Percentiles rank a stretch among this genome's conserved stretches.
These are phyloP conservation scores for Pseudomyrmex sp. DNA, from an alignment of 1,140 invertebrate genomes.

Conservation along the genomic window DNA sequence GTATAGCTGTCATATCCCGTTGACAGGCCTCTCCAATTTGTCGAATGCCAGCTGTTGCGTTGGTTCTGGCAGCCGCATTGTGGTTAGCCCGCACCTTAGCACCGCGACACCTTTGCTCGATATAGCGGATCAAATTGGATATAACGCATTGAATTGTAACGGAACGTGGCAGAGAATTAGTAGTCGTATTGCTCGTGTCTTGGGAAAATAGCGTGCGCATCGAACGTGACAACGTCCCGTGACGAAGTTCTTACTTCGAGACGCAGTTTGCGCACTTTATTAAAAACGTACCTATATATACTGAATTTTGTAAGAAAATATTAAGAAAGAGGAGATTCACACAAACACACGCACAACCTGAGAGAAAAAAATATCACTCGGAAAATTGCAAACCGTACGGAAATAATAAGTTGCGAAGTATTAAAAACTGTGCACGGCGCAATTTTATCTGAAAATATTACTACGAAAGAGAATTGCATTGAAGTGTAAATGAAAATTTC, in stretches of 20 bases:
- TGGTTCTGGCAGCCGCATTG: conserved; percentile 61
- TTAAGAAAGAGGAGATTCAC: background rate
- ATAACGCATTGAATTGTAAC: background rate
- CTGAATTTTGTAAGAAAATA: conserved; percentile 21
- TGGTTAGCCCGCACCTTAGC: conserved; percentile 34
- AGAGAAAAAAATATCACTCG: conserved; percentile 21
- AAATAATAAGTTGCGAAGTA: background rate
- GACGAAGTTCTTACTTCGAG: too few relatives aligned
- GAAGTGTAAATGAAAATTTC: conserved; percentile 16
- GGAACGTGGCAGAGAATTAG: background rate
- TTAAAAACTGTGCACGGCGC: background rate
- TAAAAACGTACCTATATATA: background rate
- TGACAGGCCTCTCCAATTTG: conserved; percentile 60
- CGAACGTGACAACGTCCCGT: background rate
- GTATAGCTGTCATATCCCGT: conserved; percentile 29
- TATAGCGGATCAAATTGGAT: background rate
- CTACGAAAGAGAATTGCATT: background rate
- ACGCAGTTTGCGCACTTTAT: too few relatives aligned
- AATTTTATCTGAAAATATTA: background rate
- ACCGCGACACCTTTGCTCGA: conserved; percentile 25
- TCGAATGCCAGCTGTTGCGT: conserved; percentile 61
- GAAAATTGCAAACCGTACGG: background rate
- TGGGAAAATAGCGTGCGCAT: background rate
- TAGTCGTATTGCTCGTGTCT: background rate
- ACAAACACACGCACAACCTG: background rate